phyloP scores from a whole-genome alignment of 2,888 invertebrate genomes.

The Leptinotarsa tumamoca region DNA sequence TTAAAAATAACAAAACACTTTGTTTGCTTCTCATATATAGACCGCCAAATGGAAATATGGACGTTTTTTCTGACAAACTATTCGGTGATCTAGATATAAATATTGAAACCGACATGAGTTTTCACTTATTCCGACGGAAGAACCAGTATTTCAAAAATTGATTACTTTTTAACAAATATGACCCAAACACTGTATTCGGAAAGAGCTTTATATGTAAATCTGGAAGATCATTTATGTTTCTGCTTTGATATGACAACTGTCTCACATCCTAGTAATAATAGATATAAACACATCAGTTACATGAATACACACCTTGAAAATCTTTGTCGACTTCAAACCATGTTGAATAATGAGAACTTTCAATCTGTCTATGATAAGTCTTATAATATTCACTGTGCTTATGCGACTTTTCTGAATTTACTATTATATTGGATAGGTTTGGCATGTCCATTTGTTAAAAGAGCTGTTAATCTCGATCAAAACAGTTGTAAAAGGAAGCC shows the following conservation, averaged over 20 bases:
- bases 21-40: constrained; percentile 16
- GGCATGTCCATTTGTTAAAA: not conserved
- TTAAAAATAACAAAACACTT: not conserved
- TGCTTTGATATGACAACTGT: not conserved
- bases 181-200: not conserved
- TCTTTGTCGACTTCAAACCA: constrained; percentile 6
- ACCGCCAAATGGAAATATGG: constrained; percentile 19
- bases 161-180: constrained; percentile 18
- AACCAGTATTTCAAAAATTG: constrained; percentile 9
- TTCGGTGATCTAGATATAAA: constrained; percentile 2
- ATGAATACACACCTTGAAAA: constrained; percentile 5
- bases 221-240: constrained; percentile 7
- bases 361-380: constrained; percentile 15
- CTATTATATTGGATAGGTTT: too few species aligned
- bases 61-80: constrained; percentile 1
- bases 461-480: not conserved
- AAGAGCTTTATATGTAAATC: constrained; percentile 1
- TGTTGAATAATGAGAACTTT: constrained; percentile 6
- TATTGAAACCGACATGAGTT: not conserved
- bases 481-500: not conserved
- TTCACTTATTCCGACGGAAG: not conserved
- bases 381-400: constrained; percentile 8
- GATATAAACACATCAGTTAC: not conserved
- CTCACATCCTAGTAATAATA: not conserved
- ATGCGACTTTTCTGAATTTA: not conserved